phyloP scores from a whole-genome alignment of 2,888 invertebrate species.

The Callyntrura sp. region DNA sequence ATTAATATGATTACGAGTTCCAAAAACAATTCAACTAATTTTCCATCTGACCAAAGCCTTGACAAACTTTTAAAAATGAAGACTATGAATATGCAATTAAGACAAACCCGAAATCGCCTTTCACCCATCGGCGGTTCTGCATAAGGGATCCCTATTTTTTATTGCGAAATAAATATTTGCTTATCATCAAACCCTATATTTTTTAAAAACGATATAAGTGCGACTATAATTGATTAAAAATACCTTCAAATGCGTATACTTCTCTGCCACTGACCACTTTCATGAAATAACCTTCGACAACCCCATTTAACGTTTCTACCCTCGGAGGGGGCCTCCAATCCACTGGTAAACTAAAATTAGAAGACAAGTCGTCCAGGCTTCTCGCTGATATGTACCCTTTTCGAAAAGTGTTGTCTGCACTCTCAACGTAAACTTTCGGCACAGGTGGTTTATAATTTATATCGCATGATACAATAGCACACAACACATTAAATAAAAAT shows the following conservation, averaged over 20 bases:
- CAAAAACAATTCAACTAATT: background rate
- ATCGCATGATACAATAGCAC: constrained; percentile 76
- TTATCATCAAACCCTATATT: no score
- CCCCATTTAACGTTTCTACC: constrained; percentile 69
- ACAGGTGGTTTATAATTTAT: constrained; percentile 68
- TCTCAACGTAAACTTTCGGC: constrained; percentile 11
- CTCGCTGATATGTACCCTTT: constrained; percentile 14
- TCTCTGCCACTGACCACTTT: constrained; percentile 74
- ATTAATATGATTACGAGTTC: background rate
- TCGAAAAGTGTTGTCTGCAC: constrained; percentile 34
- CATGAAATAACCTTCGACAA: constrained; percentile 80
- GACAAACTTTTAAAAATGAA: no score
- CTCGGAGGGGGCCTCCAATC: constrained; percentile 28
- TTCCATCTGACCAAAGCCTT: no score
- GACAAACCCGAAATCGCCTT: constrained; percentile 71
- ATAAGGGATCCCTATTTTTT: constrained; percentile 78
- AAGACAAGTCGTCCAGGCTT: constrained; percentile 3
- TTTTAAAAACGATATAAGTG: no score
- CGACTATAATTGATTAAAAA: no score
- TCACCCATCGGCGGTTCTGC: constrained; percentile 74
- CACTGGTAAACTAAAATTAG: background rate
- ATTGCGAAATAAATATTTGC: no score
- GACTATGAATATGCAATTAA: no score
- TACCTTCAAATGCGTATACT: constrained; percentile 82
- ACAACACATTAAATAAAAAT: constrained; percentile 77